Base-by-base conservation (phyloP, 2,797 vertebrate genomes). In the Ctenosaura bakeri region DNA sequence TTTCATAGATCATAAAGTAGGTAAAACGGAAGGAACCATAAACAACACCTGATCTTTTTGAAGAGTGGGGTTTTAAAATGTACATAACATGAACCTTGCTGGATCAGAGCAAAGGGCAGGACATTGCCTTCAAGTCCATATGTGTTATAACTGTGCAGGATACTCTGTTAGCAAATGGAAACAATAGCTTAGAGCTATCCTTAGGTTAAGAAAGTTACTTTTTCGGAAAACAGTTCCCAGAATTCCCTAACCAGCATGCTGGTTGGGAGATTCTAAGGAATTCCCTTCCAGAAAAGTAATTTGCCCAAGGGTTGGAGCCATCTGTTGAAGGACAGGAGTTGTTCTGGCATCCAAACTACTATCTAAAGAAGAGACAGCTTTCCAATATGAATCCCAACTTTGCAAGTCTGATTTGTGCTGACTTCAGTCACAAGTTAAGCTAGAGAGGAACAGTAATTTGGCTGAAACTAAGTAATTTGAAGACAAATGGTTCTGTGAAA, bases 341-440 rank as follows among this genome's bases (percentile, higher is more conserved):
- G 2, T 56, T 50, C 78, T 32, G 14, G 12, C 29, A 32, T 7
- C 50, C 26, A 54, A 14, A 80, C 46, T n/a, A 81, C 16, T 80
- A 1, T 80, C 20, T 59, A 35, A 9, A 64, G 32, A 35, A 1
- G n/a, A 35, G 56, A 83, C n/a, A 38, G 35, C 6, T 83, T 59
- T 29, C 35, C 35, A 16, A 22, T 13, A 2, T 20, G 16, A 56
- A 59, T 42, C 56, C 85, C n/a, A 16, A 8, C 10, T 42, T 73
- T 59, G 24, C 4, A 38, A 1, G 71, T 35, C 71, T 83, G 85
- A 91, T 90, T 91, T 93, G 29, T 14, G 38, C 54, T 56, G 89
- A 89, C 46, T 74, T 20, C 2, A 13, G 66, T 88, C 91, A 94
- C 88, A 90, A 26, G 46, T 7, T 9, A 13, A 78, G 24, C 38